These are phyloP conservation scores for Dasyprocta punctata DNA, from an alignment of 2,113 vertebrate genomes.

Conservation along the genomic window DNA sequence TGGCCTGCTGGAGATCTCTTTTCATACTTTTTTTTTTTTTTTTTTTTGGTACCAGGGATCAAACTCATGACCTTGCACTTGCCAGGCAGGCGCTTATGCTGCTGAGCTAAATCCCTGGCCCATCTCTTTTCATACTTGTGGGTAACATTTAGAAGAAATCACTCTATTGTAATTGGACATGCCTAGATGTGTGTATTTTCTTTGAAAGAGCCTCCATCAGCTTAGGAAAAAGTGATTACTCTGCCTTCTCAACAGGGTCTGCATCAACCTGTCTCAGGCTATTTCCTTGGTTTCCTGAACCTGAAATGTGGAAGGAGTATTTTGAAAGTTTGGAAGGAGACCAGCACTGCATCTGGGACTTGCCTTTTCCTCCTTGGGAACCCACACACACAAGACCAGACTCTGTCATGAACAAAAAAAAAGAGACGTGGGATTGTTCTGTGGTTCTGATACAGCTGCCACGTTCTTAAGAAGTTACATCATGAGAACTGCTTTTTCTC, in stretches of 20 bases:
- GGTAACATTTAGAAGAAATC: constrained; percentile 58
- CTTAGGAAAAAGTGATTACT: constrained; percentile 64
- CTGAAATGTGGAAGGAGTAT: constrained; percentile 32
- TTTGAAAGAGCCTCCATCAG: constrained; percentile 53
- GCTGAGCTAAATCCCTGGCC: too few relatives aligned
- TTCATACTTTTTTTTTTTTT: too few relatives aligned
- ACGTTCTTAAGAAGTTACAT: constrained; percentile 81
- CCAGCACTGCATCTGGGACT: constrained; percentile 76
- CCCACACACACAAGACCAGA: constrained; percentile 62
- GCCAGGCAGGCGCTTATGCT: too few relatives aligned
- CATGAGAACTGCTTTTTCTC: constrained; percentile 77
- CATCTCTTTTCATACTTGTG: neutral
- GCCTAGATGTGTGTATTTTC: constrained; percentile 47
- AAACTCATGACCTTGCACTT: too few relatives aligned
- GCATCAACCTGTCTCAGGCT: constrained; percentile 56
- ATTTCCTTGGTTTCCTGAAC: constrained; percentile 69
- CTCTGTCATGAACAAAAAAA: constrained; percentile 52
- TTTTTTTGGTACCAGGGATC: too few relatives aligned
- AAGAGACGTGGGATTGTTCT: constrained; percentile 62
- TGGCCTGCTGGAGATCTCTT: neutral
- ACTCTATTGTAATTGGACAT: constrained; percentile 30
- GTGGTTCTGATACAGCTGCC: constrained; percentile 78
- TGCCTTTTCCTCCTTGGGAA: constrained; percentile 73
- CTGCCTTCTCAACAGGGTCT: constrained; percentile 52
- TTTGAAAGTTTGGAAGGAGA: constrained; percentile 66